Evolutionary conservation across 2,113 vertebrate species (phyloP).

Genomic region (Phrynosoma blainvillii): DNA sequence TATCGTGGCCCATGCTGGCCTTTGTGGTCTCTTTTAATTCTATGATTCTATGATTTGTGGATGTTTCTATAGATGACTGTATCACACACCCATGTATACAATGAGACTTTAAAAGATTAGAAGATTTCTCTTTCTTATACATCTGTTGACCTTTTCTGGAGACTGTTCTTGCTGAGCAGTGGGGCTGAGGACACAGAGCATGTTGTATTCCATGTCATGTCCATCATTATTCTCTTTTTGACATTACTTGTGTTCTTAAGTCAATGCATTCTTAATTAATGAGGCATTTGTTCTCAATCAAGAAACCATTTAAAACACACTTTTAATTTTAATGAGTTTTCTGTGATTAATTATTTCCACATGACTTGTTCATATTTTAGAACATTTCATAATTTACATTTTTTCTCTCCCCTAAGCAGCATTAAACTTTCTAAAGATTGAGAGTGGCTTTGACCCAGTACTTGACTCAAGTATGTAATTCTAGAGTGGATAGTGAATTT

Average conservation of each 20-base stretch:
- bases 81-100: not conserved
- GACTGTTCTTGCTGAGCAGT: conserved; percentile 50
- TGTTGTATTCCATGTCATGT: conserved; percentile 63
- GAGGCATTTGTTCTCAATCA: conserved; percentile 82
- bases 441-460: conserved; percentile 46
- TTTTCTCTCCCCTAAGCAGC: conserved; percentile 35
- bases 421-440: conserved; percentile 48
- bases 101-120: conserved; percentile 33
- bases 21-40: no score
- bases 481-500: conserved; percentile 45
- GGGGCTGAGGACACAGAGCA: conserved; percentile 48
- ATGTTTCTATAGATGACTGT: not conserved
- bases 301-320: conserved; percentile 77
- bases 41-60: not conserved
- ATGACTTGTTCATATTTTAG: conserved; percentile 69
- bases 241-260: conserved; percentile 74
- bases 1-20: no score
- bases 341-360: conserved; percentile 79
- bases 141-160: conserved; percentile 54
- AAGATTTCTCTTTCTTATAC: conserved; percentile 42
- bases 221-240: conserved; percentile 70
- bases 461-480: conserved; percentile 58
- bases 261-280: conserved; percentile 78
- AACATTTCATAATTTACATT: conserved; percentile 59
- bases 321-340: conserved; percentile 79